A percentile compares a stretch with the other conserved stretches of the same genome.
phyloP scores from a whole-genome alignment of 2,113 vertebrate species.

The Artemisiospiza belli region DNA sequence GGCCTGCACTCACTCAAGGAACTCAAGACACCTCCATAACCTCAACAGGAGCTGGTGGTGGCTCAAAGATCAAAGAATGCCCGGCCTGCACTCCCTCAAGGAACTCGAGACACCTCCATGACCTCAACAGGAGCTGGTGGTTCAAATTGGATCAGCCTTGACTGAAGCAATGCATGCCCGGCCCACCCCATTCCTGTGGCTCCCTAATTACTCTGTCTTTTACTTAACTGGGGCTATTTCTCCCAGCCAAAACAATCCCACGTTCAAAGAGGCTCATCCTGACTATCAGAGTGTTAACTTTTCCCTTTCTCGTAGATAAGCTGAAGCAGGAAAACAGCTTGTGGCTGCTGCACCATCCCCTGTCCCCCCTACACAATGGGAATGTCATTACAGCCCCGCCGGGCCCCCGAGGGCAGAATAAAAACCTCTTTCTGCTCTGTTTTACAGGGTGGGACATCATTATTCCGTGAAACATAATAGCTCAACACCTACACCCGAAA shows the following conservation, averaged over 20 bases:
- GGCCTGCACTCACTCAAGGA: too few relatives aligned
- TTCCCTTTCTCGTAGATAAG: neutral
- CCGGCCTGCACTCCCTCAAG: too few relatives aligned
- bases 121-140: neutral
- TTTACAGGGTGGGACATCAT: conserved; percentile 33
- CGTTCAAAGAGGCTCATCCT: conserved; percentile 5
- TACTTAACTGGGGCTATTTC: conserved; percentile 11
- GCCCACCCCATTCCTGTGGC: neutral
- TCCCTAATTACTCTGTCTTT: conserved; percentile 1
- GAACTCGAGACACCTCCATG: too few relatives aligned
- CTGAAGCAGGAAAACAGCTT: conserved; percentile 27
- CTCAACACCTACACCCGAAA: conserved; percentile 68
- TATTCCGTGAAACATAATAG: conserved; percentile 61
- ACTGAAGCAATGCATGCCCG: neutral
- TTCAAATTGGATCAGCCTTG: neutral
- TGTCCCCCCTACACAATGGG: conserved; percentile 8
- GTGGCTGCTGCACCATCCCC: neutral
- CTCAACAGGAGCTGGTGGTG: neutral
- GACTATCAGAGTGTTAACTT: conserved; percentile 11
- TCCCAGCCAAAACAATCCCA: conserved; percentile 41
- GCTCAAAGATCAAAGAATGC: neutral
- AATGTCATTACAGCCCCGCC: conserved; percentile 21
- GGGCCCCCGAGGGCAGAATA: neutral
- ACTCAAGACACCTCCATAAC: too few relatives aligned
- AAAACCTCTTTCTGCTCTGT: conserved; percentile 62